Evolutionary conservation across 1,140 invertebrate genomes (phyloP), one percentile per base, ranked within the genome.

Genomic region (Drosophila sp.): DNA sequence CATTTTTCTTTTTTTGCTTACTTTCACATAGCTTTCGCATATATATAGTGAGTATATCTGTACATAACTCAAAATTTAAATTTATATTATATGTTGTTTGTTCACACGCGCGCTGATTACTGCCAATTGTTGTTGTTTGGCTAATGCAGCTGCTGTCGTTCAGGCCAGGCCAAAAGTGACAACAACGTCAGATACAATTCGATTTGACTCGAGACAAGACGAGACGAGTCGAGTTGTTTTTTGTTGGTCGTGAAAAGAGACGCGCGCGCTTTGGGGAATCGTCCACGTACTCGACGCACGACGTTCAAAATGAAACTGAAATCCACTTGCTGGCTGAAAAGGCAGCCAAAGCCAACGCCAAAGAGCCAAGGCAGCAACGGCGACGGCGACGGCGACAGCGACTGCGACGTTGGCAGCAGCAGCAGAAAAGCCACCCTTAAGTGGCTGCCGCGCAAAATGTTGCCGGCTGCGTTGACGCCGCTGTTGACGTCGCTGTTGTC

Each of bases 271-370:
- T 61, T 59, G 32, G 34, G 32, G 34, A 59, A 51, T 61, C 59
- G 66, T 72, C 43, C 58, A 66, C 64, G 82, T 87, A 89, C 82
- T 84, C 74, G 66, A 80, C 79, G 84, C 75, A 86, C 89, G 79
- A 83, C 84, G 89, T 89, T 90, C 83, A 72, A 91, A 91, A 80
- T 91, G 81, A 91, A 91, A 91, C 89, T 91, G 77, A 91, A 91
- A 83, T 80, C 79, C 78, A 78, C 72, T 76, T 76, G 73, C 78
- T 75, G 74, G 73, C 69, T 63, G 69, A 50, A 72, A 58, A 66
- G 84, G 54, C 78, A 73, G 71, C 72, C 58, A 80, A 73, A 83
- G 80, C 76, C 58, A 80, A 73, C 78, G 80, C 75, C 62, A 66
- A 76, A 59, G 53, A 51, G 66, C 27, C 67, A 51, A 48, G 43